phyloP scores from a whole-genome alignment of 1,140 invertebrate genomes.

The Myzus persicae region DNA sequence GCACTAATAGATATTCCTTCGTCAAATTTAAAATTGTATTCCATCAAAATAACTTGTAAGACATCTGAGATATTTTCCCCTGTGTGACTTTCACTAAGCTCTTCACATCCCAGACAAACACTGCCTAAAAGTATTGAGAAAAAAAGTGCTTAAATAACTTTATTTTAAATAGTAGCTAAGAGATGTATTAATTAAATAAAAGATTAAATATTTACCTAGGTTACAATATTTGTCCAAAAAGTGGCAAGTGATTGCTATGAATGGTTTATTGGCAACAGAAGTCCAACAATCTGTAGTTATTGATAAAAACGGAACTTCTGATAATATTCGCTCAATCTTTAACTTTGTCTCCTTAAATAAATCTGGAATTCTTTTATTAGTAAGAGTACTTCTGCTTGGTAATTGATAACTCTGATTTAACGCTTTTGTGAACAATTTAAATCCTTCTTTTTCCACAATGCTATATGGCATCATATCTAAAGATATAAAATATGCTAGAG shows the following conservation, averaged over 20 bases:
- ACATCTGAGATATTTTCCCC: not conserved
- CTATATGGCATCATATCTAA: not conserved
- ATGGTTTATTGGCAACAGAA: conserved; percentile 9
- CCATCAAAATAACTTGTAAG: not conserved
- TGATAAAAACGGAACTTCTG: not conserved
- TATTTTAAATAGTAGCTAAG: not conserved
- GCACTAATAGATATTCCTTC: not conserved
- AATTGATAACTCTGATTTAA: not conserved
- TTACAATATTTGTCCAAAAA: not conserved
- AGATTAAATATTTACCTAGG: not conserved
- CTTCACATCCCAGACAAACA: not conserved
- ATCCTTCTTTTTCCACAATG: not conserved
- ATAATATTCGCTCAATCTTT: not conserved
- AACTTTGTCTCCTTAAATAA: not conserved
- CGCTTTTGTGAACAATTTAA: not conserved
- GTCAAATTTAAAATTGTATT: not conserved
- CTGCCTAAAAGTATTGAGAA: not conserved
- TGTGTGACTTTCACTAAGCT: not conserved
- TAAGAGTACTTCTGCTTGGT: not conserved
- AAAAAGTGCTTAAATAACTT: too few species aligned
- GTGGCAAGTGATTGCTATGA: not conserved
- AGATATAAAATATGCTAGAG: not conserved
- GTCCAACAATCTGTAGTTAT: conserved; percentile 13
- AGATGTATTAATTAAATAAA: not conserved
- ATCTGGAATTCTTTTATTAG: not conserved